Percentiles rank a stretch among this genome's conserved stretches.
These are phyloP conservation scores for Cephus pygmeus DNA, from an alignment of 2,888 invertebrate genomes.

Conservation along the genomic window DNA sequence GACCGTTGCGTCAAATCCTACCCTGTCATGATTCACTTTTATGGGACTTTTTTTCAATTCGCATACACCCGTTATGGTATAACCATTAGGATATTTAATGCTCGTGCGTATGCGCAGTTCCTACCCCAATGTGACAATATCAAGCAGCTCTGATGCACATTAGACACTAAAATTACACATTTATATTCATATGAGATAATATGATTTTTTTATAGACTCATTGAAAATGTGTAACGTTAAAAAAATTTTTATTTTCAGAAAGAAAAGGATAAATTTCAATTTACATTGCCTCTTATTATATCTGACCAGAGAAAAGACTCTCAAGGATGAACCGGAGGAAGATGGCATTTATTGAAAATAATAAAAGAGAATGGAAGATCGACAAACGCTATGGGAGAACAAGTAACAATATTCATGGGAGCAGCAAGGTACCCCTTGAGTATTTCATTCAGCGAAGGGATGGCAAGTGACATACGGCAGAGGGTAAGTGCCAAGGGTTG, in stretches of 20 bases:
- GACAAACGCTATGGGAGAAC: background rate
- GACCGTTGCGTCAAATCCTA: conserved; percentile 37
- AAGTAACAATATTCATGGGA: background rate
- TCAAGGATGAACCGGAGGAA: background rate
- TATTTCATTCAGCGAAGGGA: background rate
- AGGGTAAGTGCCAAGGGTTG: conserved; percentile 22
- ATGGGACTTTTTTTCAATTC: conserved; percentile 35
- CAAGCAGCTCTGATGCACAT: background rate
- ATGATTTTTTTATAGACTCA: background rate
- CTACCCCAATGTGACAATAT: background rate
- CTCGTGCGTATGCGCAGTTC: background rate
- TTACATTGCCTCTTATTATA: background rate
- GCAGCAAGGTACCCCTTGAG: background rate
- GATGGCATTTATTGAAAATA: background rate
- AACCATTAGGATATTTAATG: background rate
- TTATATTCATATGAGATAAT: background rate
- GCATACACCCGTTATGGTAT: background rate
- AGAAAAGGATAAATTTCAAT: background rate
- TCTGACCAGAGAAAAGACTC: too few species aligned
- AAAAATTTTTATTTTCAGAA: background rate
- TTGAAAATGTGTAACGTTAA: background rate
- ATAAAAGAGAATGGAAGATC: background rate
- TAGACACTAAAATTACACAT: background rate
- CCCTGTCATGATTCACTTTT: conserved; percentile 42
- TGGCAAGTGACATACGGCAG: conserved; percentile 7